phyloP scores from a whole-genome alignment of 2,888 invertebrate species.

The Dugesia japonica region DNA sequence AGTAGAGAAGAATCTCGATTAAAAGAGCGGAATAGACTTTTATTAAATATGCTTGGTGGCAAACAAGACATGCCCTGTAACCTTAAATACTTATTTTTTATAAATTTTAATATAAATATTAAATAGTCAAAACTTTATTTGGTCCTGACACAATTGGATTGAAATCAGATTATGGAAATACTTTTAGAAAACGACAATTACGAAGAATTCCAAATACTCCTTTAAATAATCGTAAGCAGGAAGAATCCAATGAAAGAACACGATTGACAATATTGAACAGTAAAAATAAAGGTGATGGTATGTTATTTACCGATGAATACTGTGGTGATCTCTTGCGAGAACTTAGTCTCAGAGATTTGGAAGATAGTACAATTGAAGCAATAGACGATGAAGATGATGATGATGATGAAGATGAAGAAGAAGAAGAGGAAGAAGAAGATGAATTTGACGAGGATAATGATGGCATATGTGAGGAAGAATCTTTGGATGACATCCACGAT shows the following conservation, averaged over 20 bases:
- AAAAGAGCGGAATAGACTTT: neutral
- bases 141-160: neutral
- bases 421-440: slow-evolving; percentile 56
- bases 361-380: slow-evolving; percentile 3
- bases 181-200: slow-evolving; percentile 20
- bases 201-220: neutral
- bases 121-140: neutral
- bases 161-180: slow-evolving; percentile 14
- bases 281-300: neutral
- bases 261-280: neutral
- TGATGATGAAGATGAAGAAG: slow-evolving; percentile 53
- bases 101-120: neutral
- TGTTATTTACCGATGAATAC: slow-evolving; percentile 1
- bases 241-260: slow-evolving; percentile 8
- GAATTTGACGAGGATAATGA: slow-evolving; percentile 55
- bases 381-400: slow-evolving; percentile 10
- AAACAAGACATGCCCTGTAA: neutral
- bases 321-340: neutral
- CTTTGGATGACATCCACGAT: neutral
- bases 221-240: neutral
- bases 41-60: neutral
- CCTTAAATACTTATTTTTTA: neutral
- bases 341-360: neutral
- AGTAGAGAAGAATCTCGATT: neutral
- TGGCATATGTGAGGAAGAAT: neutral